Conservation (phyloP, 2,888 invertebrate species). For the Dicyrtoma fusca region DNA sequence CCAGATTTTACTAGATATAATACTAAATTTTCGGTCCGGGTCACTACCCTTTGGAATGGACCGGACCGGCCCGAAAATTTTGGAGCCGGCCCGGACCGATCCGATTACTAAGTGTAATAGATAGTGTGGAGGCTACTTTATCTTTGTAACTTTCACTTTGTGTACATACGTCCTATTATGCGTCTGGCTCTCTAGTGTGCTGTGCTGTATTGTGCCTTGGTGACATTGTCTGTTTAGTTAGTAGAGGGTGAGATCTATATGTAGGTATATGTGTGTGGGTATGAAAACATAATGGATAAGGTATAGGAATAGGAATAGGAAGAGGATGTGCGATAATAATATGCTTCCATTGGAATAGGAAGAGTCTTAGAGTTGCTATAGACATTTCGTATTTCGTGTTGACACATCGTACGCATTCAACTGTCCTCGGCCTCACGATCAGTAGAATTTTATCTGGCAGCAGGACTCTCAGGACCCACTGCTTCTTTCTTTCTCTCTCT, state of each 20-base stretch:
- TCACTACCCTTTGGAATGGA: too few relatives aligned
- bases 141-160: too few relatives aligned
- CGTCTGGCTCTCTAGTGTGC: background rate
- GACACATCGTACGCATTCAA: constrained; percentile 10
- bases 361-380: constrained; percentile 6
- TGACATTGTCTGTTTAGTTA: background rate
- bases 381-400: constrained; percentile 4
- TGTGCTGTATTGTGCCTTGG: background rate
- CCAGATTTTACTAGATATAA: too few relatives aligned
- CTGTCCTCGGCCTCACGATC: background rate
- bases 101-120: too few relatives aligned
- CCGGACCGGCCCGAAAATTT: too few relatives aligned
- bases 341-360: background rate
- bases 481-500: too few relatives aligned
- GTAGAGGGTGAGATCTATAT: background rate
- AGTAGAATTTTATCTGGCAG: constrained; percentile 20
- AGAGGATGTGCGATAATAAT: background rate
- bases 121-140: too few relatives aligned
- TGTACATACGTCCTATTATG: too few relatives aligned
- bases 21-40: too few relatives aligned
- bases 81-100: too few relatives aligned
- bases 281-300: background rate
- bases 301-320: background rate
- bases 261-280: background rate
- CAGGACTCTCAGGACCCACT: constrained; percentile 8